Base-by-base conservation (phyloP, 2,888 invertebrate genomes). In the Ectemnius continuus region DNA sequence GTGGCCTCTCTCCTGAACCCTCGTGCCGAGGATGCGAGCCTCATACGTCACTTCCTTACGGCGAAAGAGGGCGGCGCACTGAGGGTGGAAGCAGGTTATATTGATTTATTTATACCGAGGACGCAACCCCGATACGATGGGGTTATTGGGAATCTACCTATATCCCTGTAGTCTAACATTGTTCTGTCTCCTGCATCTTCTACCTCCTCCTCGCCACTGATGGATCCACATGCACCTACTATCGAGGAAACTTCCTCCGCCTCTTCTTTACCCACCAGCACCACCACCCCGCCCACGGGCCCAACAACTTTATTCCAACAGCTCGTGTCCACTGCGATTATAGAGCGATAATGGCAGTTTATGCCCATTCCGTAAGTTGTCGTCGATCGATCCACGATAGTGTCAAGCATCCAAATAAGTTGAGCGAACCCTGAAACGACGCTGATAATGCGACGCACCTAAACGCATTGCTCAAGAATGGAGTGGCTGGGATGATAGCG, bases 51-150 rank as follows among this genome's bases (percentile, higher is more conserved):
- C 87, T 87, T 87, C 81, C 86, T 85, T 84, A 84, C 85, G 78
- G 79, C 75, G 82, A 82, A 79, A 84, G 82, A 80, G 78, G 82
- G 84, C 81, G 81, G 80, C 70, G 81, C n/a, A 80, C 81, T 75
- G 74, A 74, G 78, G 81, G 79, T 79, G 77, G 83, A 80, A 84
- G 82, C 85, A 83, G 86, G 86, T 86, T 87, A 87, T 89, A 90
- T 90, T 89, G 90, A 90, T 90, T 90, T 89, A 90, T 89, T 90
- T 89, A 89, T 85, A 87, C 84, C 82, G 81, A 83, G 84, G 79
- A 84, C 80, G 74, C 81, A 75, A 81, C 82, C 78, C 79, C 77
- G 73, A 72, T 70, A 75, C 78, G 87, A 88, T 86, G 82, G 85
- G 88, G 88, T 89, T 89, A 89, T 89, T 86, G 86, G 83, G 78